These are phyloP conservation scores for Hirudinaria manillensis DNA, from an alignment of 2,888 invertebrate species.

Conservation along the genomic window DNA sequence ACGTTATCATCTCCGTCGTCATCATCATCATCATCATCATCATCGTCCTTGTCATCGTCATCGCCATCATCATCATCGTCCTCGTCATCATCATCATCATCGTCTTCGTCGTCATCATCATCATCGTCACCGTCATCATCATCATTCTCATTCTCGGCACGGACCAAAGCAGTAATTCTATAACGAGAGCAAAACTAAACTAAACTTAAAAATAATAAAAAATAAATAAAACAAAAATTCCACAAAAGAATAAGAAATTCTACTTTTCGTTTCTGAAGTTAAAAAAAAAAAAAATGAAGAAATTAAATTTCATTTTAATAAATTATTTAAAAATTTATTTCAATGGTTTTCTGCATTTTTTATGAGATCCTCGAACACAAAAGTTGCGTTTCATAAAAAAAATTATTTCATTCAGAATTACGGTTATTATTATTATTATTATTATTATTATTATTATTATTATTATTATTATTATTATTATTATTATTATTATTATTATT, in stretches of 20 bases:
- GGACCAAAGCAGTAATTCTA: too few species aligned
- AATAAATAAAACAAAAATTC: not conserved
- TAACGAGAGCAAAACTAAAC: too few species aligned
- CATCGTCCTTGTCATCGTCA: conserved; percentile 17
- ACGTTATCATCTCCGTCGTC: not conserved
- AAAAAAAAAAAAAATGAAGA: not conserved
- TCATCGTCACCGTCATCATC: conserved; percentile 4
- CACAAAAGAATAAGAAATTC: not conserved
- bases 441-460: not conserved
- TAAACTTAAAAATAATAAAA: too few species aligned
- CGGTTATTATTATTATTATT: not conserved
- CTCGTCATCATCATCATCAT: conserved; percentile 8
- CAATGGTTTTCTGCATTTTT: too few species aligned
- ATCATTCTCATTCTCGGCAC: not conserved
- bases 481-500: conserved; percentile 9
- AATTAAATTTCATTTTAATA: too few species aligned
- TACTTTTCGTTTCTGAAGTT: not conserved
- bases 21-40: conserved; percentile 1
- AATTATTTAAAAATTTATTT: too few species aligned
- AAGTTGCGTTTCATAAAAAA: too few species aligned
- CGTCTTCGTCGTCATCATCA: not conserved
- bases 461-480: not conserved
- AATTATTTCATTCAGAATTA: too few species aligned
- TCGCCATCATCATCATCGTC: conserved; percentile 12
- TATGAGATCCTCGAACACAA: too few species aligned